Conservation (phyloP, 2,888 invertebrate species). For the Dinocampus coccinellae region DNA sequence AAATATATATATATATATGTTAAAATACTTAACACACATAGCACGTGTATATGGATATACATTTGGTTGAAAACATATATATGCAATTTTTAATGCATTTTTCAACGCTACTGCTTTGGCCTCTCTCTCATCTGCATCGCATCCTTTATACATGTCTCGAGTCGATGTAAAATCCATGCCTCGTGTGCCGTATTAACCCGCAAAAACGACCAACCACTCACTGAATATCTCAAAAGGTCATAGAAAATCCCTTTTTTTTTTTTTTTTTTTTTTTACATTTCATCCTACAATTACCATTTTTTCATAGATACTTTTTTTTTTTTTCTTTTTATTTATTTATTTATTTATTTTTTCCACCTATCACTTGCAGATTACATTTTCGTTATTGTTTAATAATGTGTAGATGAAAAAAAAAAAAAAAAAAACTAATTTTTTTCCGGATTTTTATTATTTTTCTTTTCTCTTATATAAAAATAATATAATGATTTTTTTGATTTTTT, state of each 20-base stretch:
- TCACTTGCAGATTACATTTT: no score
- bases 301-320: not conserved
- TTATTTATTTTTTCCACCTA: no score
- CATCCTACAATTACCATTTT: not conserved
- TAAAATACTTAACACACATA: slow-evolving; percentile 31
- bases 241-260: not conserved
- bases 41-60: slow-evolving; percentile 18
- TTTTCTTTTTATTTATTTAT: not conserved
- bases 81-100: slow-evolving; percentile 31
- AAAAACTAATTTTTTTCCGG: no score
- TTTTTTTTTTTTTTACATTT: not conserved
- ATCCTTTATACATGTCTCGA: slow-evolving; percentile 4
- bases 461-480: no score
- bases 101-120: slow-evolving; percentile 31
- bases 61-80: slow-evolving; percentile 15
- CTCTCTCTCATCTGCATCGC: slow-evolving; percentile 30
- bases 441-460: no score
- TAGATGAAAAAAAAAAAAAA: no score
- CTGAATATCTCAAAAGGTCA: not conserved
- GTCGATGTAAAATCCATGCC: slow-evolving; percentile 18
- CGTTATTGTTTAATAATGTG: no score
- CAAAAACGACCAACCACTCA: slow-evolving; percentile 7
- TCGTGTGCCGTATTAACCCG: not conserved
- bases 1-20: slow-evolving; percentile 26
- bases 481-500: no score